Base-by-base conservation (phyloP, 2,113 vertebrate genomes). In the Puma concolor region DNA sequence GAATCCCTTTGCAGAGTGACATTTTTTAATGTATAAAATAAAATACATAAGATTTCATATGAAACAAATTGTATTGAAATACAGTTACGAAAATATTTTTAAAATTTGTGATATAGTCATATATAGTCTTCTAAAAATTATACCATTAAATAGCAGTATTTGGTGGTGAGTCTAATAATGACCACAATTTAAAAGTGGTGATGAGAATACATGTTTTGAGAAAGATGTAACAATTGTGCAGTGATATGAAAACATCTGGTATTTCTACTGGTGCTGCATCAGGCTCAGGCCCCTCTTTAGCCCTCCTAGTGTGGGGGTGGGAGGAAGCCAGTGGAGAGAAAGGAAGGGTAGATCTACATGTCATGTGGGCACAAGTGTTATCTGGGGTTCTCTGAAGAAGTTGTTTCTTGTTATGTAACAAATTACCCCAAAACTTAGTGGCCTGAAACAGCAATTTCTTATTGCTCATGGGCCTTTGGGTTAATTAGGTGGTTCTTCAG, bases 101-200 rank as follows among this genome's bases (percentile, higher is more conserved):
- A 29, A 72, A 77, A 91, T 41, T 57, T 93, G 41, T 48, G 16
- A 82, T 63, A n/a, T 9, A 83, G 41, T 91, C 48, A 87, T 69
- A 89, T 36, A 29, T 83, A 1, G 52, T 92, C 33, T 92, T 95
- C 82, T 79, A n/a, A 85, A 83, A 74, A 63, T 88, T 52, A 90
- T 81, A 92, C 4, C 54, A 54, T 19, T 31, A 84, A 90, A 11
- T 85, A 77, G 52, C n/a, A 91, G 38, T 84, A 44, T 38, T 72
- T 72, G 31, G 13, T 84, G 48, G 9, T 66, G 27, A 84, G 21
- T 83, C 38, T 89, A 76, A 83, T 92, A 89, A 72, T 25, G 31
- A 71, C 15, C 71, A 88, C 72, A 60, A 63, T 84, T 97, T 96
- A 71, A 74, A 91, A 90, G 31, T 71, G 12, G 36, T 97, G 23